These are phyloP conservation scores for Epinotia demarniana DNA, from an alignment of 2,888 invertebrate genomes.

Conservation along the genomic window DNA sequence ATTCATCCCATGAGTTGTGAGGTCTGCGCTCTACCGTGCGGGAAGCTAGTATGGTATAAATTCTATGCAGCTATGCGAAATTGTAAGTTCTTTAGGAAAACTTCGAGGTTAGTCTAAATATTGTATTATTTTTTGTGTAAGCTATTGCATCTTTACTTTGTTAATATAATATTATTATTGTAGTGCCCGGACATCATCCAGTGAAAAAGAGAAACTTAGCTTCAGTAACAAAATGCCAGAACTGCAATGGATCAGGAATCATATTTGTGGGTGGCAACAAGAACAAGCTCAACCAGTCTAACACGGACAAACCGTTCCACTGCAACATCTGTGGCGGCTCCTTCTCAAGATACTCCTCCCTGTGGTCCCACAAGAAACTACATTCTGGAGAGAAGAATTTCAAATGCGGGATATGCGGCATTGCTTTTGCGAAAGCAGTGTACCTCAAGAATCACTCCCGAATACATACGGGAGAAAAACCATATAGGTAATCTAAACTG, in stretches of 20 bases:
- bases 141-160: not conserved
- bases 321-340: constrained; percentile 95
- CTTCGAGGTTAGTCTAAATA: no score
- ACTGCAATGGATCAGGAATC: constrained; percentile 95
- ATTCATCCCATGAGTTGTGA: no score
- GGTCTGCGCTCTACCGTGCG: no score
- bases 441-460: constrained; percentile 95
- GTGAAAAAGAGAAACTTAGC: constrained; percentile 93
- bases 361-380: constrained; percentile 95
- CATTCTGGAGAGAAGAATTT: constrained; percentile 94
- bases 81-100: no score
- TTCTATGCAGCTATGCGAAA: no score
- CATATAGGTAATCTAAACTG: constrained; percentile 68
- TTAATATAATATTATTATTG: constrained; percentile 45
- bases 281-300: constrained; percentile 84
- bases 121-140: not conserved
- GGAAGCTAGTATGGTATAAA: no score
- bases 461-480: constrained; percentile 91
- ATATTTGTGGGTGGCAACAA: constrained; percentile 90
- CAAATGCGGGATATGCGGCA: constrained; percentile 94
- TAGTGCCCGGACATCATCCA: constrained; percentile 88
- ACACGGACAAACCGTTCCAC: constrained; percentile 92
- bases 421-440: constrained; percentile 95
- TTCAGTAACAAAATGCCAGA: constrained; percentile 94
- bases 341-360: constrained; percentile 92